Evolutionary conservation across 92 coral and sea anemone genomes (phyloP).

Genomic region (Nematostella vectensis): DNA sequence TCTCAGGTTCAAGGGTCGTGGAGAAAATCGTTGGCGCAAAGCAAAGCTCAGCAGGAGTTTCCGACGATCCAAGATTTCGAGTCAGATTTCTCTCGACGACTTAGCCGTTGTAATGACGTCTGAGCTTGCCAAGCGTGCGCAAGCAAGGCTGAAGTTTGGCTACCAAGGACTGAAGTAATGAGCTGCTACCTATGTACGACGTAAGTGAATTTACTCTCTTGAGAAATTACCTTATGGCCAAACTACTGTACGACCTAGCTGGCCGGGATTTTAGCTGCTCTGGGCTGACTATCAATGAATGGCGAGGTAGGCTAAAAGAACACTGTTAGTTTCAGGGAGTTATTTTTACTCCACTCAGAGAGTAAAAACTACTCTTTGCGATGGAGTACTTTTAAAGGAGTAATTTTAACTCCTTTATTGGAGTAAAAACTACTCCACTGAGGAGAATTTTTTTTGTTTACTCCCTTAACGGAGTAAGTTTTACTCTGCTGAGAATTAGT

Average conservation of each 20-base stretch:
- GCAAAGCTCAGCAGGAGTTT: constrained; percentile 4
- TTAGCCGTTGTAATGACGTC: constrained; percentile 5
- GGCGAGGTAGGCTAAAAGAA: too few species aligned
- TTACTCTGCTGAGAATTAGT: too few species aligned
- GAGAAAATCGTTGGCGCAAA: constrained; percentile 4
- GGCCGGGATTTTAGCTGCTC: constrained; percentile 3
- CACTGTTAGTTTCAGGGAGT: too few species aligned
- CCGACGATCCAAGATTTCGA: constrained; percentile 3
- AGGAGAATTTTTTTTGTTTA: too few species aligned
- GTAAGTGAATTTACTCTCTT: constrained; percentile 2
- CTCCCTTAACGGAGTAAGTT: too few species aligned
- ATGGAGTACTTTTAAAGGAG: too few species aligned
- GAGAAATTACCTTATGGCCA: constrained; percentile 3
- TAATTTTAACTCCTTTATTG: too few species aligned
- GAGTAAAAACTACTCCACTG: too few species aligned
- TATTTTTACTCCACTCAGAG: too few species aligned
- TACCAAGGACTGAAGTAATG: constrained; percentile 2
- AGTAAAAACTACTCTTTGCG: too few species aligned
- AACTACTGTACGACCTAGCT: constrained; percentile 1
- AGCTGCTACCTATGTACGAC: constrained; percentile 2
- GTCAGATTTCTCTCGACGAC: constrained; percentile 9
- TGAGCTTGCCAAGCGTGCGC: not conserved
- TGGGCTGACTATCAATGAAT: not conserved
- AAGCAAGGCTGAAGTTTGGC: constrained; percentile 5
- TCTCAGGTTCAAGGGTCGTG: not conserved